These are phyloP conservation scores for Salminus brasiliensis DNA, from an alignment of 2,113 vertebrate genomes.

Conservation along the genomic window DNA sequence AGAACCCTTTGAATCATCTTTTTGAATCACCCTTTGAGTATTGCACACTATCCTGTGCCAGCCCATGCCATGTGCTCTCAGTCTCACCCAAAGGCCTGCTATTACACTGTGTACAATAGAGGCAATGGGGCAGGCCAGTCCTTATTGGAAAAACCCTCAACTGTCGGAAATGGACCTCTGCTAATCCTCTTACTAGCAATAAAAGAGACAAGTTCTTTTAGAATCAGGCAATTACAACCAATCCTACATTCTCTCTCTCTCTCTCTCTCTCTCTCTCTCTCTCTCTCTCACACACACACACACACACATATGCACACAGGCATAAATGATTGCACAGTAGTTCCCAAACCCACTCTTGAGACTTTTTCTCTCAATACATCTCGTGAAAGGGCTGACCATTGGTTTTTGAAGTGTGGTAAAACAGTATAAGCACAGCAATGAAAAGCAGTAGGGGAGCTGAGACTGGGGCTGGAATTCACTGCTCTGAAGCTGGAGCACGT, in stretches of 20 bases:
- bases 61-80: background rate
- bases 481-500: slow-evolving; percentile 3
- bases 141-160: slow-evolving; percentile 3
- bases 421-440: background rate
- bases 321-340: background rate
- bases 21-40: too few species aligned
- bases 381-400: slow-evolving; percentile 3
- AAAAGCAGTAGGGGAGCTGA: background rate
- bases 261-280: background rate
- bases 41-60: too few species aligned
- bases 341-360: background rate
- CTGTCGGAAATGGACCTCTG: background rate
- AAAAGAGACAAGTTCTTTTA: background rate
- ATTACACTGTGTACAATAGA: background rate
- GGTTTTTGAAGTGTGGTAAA: background rate
- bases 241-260: slow-evolving; percentile 5
- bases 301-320: background rate
- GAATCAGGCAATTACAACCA: slow-evolving; percentile 13
- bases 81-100: background rate
- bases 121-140: background rate
- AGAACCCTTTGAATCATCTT: too few species aligned
- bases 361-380: background rate
- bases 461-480: background rate
- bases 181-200: slow-evolving; percentile 17
- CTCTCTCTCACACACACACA: background rate